Evolutionary conservation across 2,888 invertebrate genomes (phyloP).

Genomic region (Agrotis puta): DNA sequence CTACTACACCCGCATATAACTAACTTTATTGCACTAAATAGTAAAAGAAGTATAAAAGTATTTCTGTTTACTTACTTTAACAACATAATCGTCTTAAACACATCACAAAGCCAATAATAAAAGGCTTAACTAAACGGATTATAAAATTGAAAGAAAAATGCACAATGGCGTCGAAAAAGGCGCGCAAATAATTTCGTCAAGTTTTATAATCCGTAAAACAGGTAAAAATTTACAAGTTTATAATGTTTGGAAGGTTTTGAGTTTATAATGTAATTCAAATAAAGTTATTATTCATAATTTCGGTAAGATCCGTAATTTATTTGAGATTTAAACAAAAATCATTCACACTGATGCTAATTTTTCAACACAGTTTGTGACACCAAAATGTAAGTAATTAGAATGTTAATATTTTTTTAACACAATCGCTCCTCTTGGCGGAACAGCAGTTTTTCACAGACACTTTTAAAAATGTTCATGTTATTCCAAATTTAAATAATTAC

Average conservation of each 20-base stretch:
- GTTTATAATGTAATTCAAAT: background rate
- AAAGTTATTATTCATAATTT: background rate
- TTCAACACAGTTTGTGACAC: background rate
- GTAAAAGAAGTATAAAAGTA: background rate
- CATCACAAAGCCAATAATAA: conserved; percentile 4
- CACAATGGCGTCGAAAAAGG: background rate
- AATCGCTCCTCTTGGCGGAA: background rate
- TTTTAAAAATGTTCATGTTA: background rate
- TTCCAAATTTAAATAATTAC: background rate
- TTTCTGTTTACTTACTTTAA: conserved; percentile 38
- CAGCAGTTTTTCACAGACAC: background rate
- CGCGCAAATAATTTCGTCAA: background rate
- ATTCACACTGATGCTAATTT: background rate
- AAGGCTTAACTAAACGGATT: background rate
- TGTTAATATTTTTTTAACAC: no score
- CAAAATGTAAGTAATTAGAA: no score
- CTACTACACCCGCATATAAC: background rate
- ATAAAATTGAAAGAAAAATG: background rate
- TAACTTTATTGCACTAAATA: background rate
- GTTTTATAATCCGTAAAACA: background rate
- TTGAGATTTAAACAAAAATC: background rate
- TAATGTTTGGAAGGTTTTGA: no score
- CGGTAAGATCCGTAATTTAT: background rate
- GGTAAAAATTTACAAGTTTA: background rate
- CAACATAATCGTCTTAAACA: conserved; percentile 9